Base-by-base conservation (phyloP, 2,113 vertebrate genomes). In the Acrocephalus kingi region DNA sequence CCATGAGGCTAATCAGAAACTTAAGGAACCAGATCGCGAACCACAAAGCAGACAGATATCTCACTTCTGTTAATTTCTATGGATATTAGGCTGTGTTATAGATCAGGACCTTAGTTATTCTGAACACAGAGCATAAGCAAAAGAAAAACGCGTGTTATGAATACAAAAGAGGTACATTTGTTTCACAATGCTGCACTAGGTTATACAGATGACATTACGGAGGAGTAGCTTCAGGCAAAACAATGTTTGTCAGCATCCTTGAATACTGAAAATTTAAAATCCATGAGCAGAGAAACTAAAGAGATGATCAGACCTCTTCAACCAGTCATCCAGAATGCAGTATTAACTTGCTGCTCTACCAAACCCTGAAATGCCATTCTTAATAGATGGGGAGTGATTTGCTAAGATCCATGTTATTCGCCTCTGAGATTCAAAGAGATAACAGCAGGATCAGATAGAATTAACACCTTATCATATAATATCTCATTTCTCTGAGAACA, bases 321-420 rank as follows among this genome's bases (percentile, higher is more conserved):
- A 83, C 43, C 85, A 88, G 63, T 86, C 92, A 77, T 74, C 48
- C 87, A 92, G 72, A 78, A 78, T 72, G 76, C 64, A 84, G 64
- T 41, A 61, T 64, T 88, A 86, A 96, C 96, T 92, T 95, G 80
- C 92, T 96, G 85, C 90, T 94, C 95, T 95, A 90, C 45, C 90
- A 96, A 94, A 92, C 61, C 52, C 92, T 92, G 88, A 95, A 96
- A 96, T 95, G 64, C 49, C 87, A 81, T 81, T 87, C 69, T 62
- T 92, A 89, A 87, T 84, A 90, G 69, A 87, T 27, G 49, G 56
- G 35, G 48, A 92, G 56, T 82, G 73, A 84, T 87, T 87, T 93
- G 73, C 75, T 59, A 66, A 58, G 56, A 93, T 63, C 10, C 1
- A 4, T 71, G 78, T 73, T 86, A 71, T 46, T 90, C 56, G 31